A percentile compares a stretch with the other conserved stretches of the same genome.
These are phyloP conservation scores for Drosophila ogumai DNA, from an alignment of 1,140 invertebrate genomes.

Conservation along the genomic window DNA sequence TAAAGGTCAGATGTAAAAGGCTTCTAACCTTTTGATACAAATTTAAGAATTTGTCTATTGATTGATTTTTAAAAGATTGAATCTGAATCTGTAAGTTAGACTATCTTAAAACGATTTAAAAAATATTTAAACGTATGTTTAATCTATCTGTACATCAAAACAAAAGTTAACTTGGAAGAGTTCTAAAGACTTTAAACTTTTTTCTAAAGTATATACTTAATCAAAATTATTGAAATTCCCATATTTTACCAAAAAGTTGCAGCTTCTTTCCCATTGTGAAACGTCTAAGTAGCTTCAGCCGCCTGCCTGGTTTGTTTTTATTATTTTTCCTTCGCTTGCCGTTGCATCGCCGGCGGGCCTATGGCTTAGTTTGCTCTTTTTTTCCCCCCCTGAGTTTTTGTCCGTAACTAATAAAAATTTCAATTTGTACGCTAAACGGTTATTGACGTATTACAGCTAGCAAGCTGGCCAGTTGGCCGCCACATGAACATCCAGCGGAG, in stretches of 20 bases:
- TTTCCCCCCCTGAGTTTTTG: constrained; percentile 44
- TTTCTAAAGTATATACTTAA: not conserved
- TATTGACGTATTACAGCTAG: constrained; percentile 82
- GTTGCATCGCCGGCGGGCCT: constrained; percentile 69
- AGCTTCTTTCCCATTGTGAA: not conserved
- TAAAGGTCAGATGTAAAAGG: not conserved
- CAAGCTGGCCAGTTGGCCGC: constrained; percentile 14
- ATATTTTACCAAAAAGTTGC: not conserved
- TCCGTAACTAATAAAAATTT: constrained; percentile 83
- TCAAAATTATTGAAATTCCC: no score
- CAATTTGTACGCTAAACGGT: constrained; percentile 83
- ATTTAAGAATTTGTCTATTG: rapidly evolving
- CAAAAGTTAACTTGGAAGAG: no score
- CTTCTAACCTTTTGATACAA: not conserved
- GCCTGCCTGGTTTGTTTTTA: constrained; percentile 43
- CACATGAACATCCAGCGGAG: constrained; percentile 24
- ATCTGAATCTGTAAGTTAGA: not conserved
- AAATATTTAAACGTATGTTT: not conserved
- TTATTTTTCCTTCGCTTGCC: constrained; percentile 42
- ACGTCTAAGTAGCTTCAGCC: constrained; percentile 65
- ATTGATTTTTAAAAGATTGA: not conserved
- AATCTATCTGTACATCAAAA: no score
- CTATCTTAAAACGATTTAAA: not conserved
- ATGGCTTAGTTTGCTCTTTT: constrained; percentile 72
- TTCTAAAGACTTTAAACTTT: not conserved